Base-by-base conservation (phyloP, 2,888 invertebrate genomes). In the Tuta absoluta region DNA sequence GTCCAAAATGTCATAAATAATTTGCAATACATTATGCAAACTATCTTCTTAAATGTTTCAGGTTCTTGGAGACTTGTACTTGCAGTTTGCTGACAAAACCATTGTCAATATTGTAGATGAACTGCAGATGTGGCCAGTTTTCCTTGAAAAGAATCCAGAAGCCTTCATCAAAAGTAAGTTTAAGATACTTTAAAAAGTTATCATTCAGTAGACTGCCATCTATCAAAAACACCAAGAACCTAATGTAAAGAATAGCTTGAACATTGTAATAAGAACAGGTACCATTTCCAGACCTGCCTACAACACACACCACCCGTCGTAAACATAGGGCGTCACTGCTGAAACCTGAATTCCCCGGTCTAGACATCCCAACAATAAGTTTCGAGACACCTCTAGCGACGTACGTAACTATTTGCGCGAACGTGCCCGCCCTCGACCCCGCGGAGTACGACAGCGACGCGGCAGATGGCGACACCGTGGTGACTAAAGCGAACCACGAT, bases 31-130 rank as follows among this genome's bases (percentile, higher is more conserved):
- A n/a, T n/a, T n/a, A 33, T 28, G 3, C 28, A 10, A 8, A 33
- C 19, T 21, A 12, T 19, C 49, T 3, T 48, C n/a, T 12, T n/a
- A n/a, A 17, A 49, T 38, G 37, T 17, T 58, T 10, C 67, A 86
- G 86, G 77, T 85, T 0, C 65, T 86, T 61, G 86, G 85, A 1
- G 82, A 86, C 64, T 69, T 86, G 23, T 81, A 80, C 63, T 66
- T 85, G 4, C 70, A 77, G 61, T 69, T 74, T 3, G 63, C 72
- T 28, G 71, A 70, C 2, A 73, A 71, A 63, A 71, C 71, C 0
- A 19, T 73, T 0, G 67, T 81, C 0, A 85, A 84, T 67, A 70
- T 86, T 14, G 66, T 77, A 51, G 79, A 86, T 66, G 78, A 80
- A 66, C 69, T 86, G 64, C 67, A 75, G 64, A 37, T 68, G 33